Evolutionary conservation across 2,113 vertebrate genomes (phyloP).

Genomic region (Uropsilus gracilis): DNA sequence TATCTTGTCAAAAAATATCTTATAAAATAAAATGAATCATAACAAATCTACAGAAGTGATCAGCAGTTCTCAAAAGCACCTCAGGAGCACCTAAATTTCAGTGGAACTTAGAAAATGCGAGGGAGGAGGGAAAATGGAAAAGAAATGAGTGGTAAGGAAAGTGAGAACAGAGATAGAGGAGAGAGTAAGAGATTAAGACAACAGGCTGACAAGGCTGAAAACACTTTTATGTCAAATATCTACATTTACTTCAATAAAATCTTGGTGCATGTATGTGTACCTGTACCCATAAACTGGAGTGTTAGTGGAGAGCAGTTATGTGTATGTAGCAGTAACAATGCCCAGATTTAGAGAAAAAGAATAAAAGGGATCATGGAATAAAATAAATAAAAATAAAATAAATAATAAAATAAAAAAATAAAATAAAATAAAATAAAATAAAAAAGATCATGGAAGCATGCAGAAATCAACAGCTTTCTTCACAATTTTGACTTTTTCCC

Average conservation of each 20-base stretch:
- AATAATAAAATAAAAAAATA: too few relatives aligned
- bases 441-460: neutral
- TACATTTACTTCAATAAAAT: neutral
- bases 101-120: neutral
- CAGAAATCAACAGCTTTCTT: neutral
- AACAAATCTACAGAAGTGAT: neutral
- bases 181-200: neutral
- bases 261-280: neutral
- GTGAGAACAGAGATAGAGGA: neutral
- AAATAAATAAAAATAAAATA: too few relatives aligned
- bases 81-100: neutral
- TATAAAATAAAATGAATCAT: neutral
- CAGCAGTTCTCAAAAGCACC: neutral
- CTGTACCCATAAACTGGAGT: neutral
- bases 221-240: constrained; percentile 18
- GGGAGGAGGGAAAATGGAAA: neutral
- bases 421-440: too few relatives aligned
- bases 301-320: neutral
- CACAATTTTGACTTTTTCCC: constrained; percentile 1
- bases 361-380: neutral
- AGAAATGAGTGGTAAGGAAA: neutral
- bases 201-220: neutral
- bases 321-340: neutral
- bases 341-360: neutral
- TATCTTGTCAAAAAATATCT: neutral